These are phyloP conservation scores for Catharus bicknelli DNA, from an alignment of 2,113 vertebrate genomes.

Conservation along the genomic window DNA sequence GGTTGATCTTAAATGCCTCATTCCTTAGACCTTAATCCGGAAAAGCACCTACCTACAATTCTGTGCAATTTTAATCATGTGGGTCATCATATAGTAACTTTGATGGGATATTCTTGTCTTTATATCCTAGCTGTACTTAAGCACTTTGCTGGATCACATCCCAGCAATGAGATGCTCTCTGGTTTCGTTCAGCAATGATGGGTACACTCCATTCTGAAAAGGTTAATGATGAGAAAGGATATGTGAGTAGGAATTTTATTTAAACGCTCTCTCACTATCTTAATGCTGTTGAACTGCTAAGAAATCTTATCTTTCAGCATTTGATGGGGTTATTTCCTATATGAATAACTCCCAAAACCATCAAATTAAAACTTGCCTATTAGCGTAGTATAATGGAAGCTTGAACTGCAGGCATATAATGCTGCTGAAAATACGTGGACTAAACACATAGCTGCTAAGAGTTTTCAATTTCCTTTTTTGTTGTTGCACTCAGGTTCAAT, in stretches of 20 bases:
- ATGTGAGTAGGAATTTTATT: conserved; percentile 47
- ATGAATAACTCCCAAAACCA: conserved; percentile 30
- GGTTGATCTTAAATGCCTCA: conserved; percentile 6
- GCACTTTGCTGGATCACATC: neutral
- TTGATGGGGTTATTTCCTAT: conserved; percentile 54
- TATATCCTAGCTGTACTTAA: neutral
- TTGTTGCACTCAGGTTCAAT: conserved; percentile 4
- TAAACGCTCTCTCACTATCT: conserved; percentile 6
- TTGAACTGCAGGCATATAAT: conserved; percentile 13
- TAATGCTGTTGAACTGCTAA: conserved; percentile 45
- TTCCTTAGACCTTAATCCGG: neutral
- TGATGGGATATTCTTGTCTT: neutral
- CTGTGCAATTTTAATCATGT: neutral
- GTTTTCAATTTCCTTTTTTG: conserved; percentile 37
- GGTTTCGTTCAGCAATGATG: neutral
- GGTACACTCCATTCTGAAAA: conserved; percentile 4
- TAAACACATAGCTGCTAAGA: neutral
- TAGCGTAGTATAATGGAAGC: conserved; percentile 53
- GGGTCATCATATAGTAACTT: neutral
- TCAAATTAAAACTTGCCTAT: conserved; percentile 50
- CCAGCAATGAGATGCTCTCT: neutral
- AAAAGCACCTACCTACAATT: neutral
- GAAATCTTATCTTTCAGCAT: conserved; percentile 62
- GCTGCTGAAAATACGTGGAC: neutral
- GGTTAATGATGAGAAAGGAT: conserved; percentile 37